Conservation (phyloP, 2,113 vertebrate genomes). For the Dryoscopus gambensis region DNA sequence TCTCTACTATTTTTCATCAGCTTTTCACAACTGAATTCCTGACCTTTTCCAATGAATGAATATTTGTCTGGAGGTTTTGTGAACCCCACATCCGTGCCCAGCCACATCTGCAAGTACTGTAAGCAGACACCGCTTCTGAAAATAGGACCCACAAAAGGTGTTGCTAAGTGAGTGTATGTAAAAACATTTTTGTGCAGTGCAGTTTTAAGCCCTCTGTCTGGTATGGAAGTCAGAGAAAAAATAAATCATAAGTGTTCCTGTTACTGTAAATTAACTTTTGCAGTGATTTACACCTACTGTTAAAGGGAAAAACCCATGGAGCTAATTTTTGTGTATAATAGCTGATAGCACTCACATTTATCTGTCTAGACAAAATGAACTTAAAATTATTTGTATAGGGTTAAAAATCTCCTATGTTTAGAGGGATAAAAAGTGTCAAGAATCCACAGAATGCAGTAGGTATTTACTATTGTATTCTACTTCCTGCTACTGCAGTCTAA, state of each 20-base stretch:
- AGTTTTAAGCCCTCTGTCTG: neutral
- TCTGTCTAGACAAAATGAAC: neutral
- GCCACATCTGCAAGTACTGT: neutral
- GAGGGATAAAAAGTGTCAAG: neutral
- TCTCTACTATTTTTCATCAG: neutral
- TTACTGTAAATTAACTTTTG: neutral
- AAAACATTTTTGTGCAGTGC: neutral
- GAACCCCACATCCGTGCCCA: neutral
- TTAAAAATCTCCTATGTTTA: neutral
- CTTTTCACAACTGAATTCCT: neutral
- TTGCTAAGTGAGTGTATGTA: neutral
- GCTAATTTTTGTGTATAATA: neutral
- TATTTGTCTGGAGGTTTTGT: neutral
- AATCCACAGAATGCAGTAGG: neutral
- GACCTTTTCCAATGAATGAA: neutral
- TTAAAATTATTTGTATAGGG: neutral
- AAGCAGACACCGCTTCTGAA: neutral
- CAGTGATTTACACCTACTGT: neutral
- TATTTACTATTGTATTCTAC: neutral
- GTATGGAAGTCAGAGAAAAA: neutral
- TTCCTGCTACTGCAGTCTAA: neutral
- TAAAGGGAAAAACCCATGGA: neutral
- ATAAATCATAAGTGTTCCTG: neutral
- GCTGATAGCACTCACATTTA: neutral
- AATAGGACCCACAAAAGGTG: constrained; percentile 43